These are phyloP conservation scores for Labeo calbasu DNA, from an alignment of 2,797 vertebrate species.

Conservation along the genomic window DNA sequence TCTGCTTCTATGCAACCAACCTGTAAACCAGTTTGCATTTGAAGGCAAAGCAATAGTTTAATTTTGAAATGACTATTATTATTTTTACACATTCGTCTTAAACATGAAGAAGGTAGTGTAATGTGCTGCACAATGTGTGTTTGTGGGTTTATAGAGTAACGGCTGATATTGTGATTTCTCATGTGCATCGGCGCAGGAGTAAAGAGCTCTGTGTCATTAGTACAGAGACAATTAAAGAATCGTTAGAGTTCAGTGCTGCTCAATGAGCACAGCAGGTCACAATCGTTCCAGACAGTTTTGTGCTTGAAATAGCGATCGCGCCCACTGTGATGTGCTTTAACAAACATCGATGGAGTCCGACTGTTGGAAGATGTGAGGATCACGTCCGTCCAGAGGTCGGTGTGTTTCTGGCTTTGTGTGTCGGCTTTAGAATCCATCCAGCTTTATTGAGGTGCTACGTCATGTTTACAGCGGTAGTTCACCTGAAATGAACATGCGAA, in stretches of 20 bases:
- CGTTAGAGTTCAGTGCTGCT: constrained; percentile 20
- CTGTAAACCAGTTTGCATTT: neutral
- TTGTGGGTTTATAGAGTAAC: neutral
- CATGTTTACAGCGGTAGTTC: no score
- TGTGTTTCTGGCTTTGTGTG: no score
- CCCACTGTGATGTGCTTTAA: neutral
- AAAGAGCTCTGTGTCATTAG: neutral
- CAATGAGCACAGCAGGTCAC: constrained; percentile 37
- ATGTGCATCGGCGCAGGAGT: neutral
- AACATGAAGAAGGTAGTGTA: no score
- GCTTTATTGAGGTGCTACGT: no score
- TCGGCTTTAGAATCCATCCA: neutral
- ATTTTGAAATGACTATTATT: neutral
- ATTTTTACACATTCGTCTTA: no score
- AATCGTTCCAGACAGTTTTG: constrained; percentile 38
- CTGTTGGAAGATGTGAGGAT: neutral
- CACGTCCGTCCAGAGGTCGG: neutral
- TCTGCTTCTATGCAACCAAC: neutral
- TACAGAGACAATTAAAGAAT: constrained; percentile 20
- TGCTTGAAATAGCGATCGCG: constrained; percentile 43
- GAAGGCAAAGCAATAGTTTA: neutral
- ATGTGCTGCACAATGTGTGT: neutral
- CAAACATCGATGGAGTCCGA: neutral
- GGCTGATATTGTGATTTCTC: neutral
- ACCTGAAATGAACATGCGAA: no score